phyloP scores from a whole-genome alignment of 2,797 vertebrate species.

The Potorous gilbertii region DNA sequence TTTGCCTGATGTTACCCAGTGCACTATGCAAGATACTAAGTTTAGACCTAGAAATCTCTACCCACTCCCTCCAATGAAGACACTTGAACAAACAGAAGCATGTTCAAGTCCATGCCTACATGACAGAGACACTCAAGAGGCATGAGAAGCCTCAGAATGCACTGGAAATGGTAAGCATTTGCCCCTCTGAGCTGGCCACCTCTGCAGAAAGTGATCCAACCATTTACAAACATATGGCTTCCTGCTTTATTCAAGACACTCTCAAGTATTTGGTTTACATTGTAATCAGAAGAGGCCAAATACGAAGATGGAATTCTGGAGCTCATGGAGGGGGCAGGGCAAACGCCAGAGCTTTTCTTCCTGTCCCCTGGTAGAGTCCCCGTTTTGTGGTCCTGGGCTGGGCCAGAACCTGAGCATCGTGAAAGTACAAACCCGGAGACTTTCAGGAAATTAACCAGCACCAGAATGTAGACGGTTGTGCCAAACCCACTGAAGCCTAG shows the following conservation, averaged over 20 bases:
- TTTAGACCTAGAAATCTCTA: background rate
- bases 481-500: background rate
- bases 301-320: background rate
- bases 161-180: accelerated
- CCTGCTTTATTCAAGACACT: background rate
- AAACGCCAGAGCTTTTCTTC: background rate
- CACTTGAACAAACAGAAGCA: background rate
- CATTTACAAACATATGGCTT: background rate
- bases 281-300: background rate
- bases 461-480: background rate
- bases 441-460: background rate
- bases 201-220: background rate
- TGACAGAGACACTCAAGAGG: background rate
- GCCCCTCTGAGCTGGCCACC: background rate
- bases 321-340: background rate
- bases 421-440: background rate
- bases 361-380: background rate
- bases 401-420: background rate
- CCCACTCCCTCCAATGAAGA: background rate
- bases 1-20: background rate
- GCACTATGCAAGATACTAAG: background rate
- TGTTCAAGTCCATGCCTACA: background rate
- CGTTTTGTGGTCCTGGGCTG: background rate
- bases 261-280: background rate
- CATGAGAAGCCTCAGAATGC: background rate